Evolutionary conservation across 2,888 invertebrate species (phyloP), one percentile per base, ranked within the genome.

Genomic region (Apodemia mormo): DNA sequence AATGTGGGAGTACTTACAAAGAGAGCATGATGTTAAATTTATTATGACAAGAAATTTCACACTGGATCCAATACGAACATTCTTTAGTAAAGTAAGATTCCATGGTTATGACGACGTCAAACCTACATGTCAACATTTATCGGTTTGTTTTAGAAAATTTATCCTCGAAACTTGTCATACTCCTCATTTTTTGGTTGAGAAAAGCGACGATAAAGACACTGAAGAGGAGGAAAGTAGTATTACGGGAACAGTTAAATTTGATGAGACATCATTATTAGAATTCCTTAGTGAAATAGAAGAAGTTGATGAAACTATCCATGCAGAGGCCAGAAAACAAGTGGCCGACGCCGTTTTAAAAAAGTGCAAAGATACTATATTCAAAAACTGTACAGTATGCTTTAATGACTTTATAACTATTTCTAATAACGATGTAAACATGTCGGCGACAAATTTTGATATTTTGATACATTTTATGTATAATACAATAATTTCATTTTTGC

Each of bases 1-100:
- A 58, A 58, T 58, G 58, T 58, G 58, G 58, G 58, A 58, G 22
- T 58, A 29, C 30, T 58, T 58, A 30, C 29, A 58, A 1, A 58
- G 30, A 10, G 58, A 58, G 10, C 30, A 58, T 58, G 58, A 10
- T 58, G 29, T 58, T 29, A 58, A 29, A 58, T 58, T 30, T 58
- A 30, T 30, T 30, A 30, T 58, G 30, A 58, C 58, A 29, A 58
- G 58, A 30, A 10, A 58, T 58, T 30, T 58, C 58, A 58, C 58
- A 12, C 30, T 58, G 7, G 29, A 58, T 30, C 29, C 58, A 58
- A 30, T 58, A 58, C 58, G 58, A 58, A 6, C 10, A 58, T 56
- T 56, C 29, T 56, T 56, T 29, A 56, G 29, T 22, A 29, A 22
- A 22, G 56, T 56, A 56, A 56, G 56, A 29, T n/a, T 22, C 56